A percentile compares a stretch with the other conserved stretches of the same genome.
Evolutionary conservation across 2,113 vertebrate genomes (phyloP).

Genomic region (Nettapus auritus): DNA sequence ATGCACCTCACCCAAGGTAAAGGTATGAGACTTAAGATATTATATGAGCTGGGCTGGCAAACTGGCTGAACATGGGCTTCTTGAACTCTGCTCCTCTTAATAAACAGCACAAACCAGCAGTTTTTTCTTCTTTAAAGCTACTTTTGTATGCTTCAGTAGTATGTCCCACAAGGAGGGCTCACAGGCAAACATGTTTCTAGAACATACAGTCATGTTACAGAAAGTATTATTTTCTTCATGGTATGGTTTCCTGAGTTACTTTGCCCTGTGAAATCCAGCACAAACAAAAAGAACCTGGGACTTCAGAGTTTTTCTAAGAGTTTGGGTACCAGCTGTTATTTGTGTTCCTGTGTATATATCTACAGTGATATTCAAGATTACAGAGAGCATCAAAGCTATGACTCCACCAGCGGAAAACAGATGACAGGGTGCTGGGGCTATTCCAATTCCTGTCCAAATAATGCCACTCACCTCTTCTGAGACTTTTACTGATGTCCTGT

Average conservation of each 20-base stretch:
- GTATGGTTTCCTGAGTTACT: neutral
- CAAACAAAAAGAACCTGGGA: neutral
- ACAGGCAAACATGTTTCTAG: neutral
- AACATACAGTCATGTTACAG: neutral
- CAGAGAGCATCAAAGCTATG: neutral
- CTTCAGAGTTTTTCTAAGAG: neutral
- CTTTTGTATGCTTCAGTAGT: neutral
- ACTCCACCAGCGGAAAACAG: neutral
- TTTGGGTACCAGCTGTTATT: neutral
- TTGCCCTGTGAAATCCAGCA: neutral
- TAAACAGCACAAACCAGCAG: neutral
- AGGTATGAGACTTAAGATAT: neutral
- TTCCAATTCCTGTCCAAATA: neutral
- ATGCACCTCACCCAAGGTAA: neutral
- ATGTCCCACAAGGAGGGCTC: neutral
- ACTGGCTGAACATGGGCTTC: neutral
- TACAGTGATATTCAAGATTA: neutral
- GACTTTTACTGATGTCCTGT: neutral
- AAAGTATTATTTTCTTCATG: constrained; percentile 14
- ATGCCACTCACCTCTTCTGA: neutral
- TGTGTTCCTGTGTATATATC: neutral
- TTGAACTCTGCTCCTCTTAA: neutral
- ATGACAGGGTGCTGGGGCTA: too few species aligned
- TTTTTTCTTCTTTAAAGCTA: neutral
- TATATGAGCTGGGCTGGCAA: neutral